These are phyloP conservation scores for Axinella damicornis DNA, from an alignment of 37 sponge, comb jelly and placozoan genomes.

Conservation along the genomic window DNA sequence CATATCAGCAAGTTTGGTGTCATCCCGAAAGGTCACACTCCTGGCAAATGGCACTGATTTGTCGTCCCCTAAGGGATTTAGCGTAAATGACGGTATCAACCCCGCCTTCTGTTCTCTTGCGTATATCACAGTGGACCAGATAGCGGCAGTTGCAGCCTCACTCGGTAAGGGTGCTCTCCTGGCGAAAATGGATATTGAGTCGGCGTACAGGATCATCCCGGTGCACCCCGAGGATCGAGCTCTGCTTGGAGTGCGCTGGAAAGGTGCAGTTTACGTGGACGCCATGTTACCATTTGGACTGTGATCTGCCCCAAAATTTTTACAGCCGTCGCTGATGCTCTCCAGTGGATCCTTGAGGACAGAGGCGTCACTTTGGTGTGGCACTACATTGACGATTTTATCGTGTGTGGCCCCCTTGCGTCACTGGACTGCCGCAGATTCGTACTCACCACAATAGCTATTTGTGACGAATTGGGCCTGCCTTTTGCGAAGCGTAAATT, in stretches of 20 bases:
- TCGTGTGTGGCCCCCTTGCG: neutral
- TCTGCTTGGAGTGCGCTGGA: neutral
- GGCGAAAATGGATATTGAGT: neutral
- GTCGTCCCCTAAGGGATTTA: neutral
- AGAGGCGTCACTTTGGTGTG: neutral
- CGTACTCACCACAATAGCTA: neutral
- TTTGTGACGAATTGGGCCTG: neutral
- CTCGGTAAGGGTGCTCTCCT: too few relatives aligned
- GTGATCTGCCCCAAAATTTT: neutral
- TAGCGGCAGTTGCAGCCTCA: too few relatives aligned
- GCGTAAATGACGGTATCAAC: neutral
- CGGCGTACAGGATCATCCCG: neutral
- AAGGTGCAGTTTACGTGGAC: neutral
- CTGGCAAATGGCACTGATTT: too few relatives aligned
- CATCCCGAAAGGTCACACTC: neutral
- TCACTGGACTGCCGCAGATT: neutral
- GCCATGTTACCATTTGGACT: neutral
- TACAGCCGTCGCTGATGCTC: neutral
- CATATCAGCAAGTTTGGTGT: slow-evolving; percentile 4
- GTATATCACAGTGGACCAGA: too few relatives aligned
- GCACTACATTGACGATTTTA: neutral
- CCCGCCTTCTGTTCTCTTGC: neutral
- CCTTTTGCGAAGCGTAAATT: neutral
- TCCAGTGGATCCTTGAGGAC: neutral
- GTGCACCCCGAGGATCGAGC: neutral